These are phyloP conservation scores for Mimumesa dahlbomi DNA, from an alignment of 2,888 invertebrate species.

Conservation along the genomic window DNA sequence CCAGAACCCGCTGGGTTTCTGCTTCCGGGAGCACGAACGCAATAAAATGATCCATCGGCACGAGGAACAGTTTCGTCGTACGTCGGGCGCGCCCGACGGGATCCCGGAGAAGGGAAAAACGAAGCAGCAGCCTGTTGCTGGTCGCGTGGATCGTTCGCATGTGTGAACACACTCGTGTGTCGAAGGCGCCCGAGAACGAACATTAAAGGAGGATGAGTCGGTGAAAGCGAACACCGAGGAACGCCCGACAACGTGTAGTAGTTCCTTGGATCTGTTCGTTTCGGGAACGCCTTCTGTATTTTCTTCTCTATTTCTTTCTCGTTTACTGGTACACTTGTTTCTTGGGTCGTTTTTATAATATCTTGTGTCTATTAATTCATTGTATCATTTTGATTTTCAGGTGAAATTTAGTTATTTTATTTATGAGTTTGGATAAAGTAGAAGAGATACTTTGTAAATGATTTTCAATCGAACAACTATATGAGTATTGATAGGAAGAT, in stretches of 20 bases:
- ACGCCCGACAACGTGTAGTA: conserved; percentile 52
- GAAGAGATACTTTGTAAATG: too few relatives aligned
- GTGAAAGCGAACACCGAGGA: conserved; percentile 44
- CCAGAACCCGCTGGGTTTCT: conserved; percentile 12
- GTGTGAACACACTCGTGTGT: conserved; percentile 60
- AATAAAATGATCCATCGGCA: conserved; percentile 69
- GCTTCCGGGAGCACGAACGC: conserved; percentile 53
- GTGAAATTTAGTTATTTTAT: too few relatives aligned
- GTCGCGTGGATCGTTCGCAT: conserved; percentile 67
- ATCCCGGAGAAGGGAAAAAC: conserved; percentile 54
- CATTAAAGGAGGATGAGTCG: conserved; percentile 53
- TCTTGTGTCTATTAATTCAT: too few relatives aligned
- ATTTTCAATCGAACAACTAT: too few relatives aligned
- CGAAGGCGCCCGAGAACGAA: conserved; percentile 47
- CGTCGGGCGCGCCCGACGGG: conserved; percentile 24
- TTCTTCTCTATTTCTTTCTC: conserved; percentile 28
- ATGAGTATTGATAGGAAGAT: too few relatives aligned
- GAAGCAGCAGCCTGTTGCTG: conserved; percentile 77
- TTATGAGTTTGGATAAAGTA: too few relatives aligned
- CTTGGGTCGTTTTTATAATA: too few relatives aligned
- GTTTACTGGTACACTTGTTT: too few relatives aligned
- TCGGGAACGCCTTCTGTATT: conserved; percentile 9
- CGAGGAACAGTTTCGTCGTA: conserved; percentile 37
- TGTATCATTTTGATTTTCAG: too few relatives aligned
- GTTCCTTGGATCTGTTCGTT: conserved; percentile 42